Conservation (phyloP, 30 jellyfish, hydroid and myxozoan species). For the Catostylus mosaicus region DNA sequence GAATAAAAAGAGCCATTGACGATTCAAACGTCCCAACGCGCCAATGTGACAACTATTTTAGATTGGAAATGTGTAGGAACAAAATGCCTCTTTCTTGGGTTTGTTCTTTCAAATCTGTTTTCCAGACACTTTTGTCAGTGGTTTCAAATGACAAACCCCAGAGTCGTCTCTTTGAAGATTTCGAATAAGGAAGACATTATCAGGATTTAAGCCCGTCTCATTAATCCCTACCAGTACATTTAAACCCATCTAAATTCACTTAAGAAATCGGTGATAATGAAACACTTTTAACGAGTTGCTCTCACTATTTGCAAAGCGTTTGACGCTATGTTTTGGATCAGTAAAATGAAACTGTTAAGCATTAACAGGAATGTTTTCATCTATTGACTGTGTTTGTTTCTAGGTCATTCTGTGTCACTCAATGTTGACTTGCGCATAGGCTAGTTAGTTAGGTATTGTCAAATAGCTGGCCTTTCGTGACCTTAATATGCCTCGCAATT, state of each 20-base stretch:
- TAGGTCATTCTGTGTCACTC: too few species aligned
- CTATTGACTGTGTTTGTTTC: too few species aligned
- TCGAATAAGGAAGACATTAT: neutral
- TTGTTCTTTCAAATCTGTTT: neutral
- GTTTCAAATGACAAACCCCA: constrained; percentile 1
- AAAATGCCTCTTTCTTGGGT: neutral
- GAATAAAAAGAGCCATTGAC: neutral
- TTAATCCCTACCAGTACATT: constrained; percentile 16
- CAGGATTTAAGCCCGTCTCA: neutral
- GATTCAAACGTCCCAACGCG: too few species aligned
- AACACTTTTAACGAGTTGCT: constrained; percentile 19
- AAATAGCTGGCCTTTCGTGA: too few species aligned
- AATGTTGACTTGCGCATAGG: too few species aligned
- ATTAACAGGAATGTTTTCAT: too few species aligned
- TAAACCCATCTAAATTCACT: constrained; percentile 14
- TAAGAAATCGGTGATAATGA: constrained; percentile 46
- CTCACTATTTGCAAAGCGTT: constrained; percentile 7
- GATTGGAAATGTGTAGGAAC: neutral
- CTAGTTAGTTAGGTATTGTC: too few species aligned
- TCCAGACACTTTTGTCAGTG: constrained; percentile 7
- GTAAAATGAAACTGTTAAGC: too few species aligned
- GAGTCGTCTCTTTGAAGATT: constrained; percentile 13
- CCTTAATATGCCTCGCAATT: too few species aligned
- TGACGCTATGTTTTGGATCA: constrained; percentile 19
- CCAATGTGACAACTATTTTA: too few species aligned